These are phyloP conservation scores for Scelioninae gen. 1 DNA, from an alignment of 2,888 invertebrate genomes.

Conservation along the genomic window DNA sequence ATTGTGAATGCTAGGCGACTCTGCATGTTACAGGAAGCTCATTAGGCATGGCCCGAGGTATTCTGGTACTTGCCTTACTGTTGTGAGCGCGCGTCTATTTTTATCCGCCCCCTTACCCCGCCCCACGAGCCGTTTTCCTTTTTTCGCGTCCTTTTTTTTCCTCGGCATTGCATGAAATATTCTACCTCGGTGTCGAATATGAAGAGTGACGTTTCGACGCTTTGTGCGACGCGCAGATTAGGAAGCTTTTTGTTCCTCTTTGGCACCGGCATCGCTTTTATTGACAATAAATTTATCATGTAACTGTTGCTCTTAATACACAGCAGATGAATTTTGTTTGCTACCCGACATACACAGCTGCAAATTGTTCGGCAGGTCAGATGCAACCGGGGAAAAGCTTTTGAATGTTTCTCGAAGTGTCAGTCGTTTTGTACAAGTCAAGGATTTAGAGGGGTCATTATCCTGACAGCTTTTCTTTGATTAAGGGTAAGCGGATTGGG, in stretches of 20 bases:
- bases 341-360: constrained; percentile 8
- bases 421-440: constrained; percentile 28
- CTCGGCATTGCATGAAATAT: constrained; percentile 53
- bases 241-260: constrained; percentile 62
- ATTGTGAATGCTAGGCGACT: constrained; percentile 72
- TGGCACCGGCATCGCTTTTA: constrained; percentile 34
- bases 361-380: constrained; percentile 40
- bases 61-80: constrained; percentile 75
- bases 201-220: constrained; percentile 56
- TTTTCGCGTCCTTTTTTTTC: constrained; percentile 24
- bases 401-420: constrained; percentile 30
- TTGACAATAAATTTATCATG: constrained; percentile 62
- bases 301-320: constrained; percentile 51
- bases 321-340: constrained; percentile 17
- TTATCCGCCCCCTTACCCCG: no score
- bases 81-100: constrained; percentile 58
- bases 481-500: constrained; percentile 47
- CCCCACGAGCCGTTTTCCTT: neutral
- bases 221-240: constrained; percentile 61
- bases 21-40: constrained; percentile 82
- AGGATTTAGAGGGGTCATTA: constrained; percentile 28
- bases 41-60: constrained; percentile 83
- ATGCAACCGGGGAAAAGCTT: constrained; percentile 25
- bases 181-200: constrained; percentile 57
- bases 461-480: constrained; percentile 39